Evolutionary conservation across 2,797 vertebrate genomes (phyloP).

Genomic region (Clarias pachynema): DNA sequence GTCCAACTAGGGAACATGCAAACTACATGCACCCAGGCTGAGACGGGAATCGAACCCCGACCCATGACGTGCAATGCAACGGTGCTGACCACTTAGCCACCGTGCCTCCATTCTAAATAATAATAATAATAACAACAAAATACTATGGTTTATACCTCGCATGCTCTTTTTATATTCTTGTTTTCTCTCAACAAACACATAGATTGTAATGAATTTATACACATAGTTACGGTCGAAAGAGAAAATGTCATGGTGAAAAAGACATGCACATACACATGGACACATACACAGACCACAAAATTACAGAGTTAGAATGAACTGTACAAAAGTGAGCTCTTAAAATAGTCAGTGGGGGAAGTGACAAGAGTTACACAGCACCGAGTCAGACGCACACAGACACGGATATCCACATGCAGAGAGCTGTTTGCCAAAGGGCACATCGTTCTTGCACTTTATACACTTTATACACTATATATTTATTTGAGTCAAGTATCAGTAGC

Average conservation of each 20-base stretch:
- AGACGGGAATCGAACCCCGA: no score
- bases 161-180: background rate
- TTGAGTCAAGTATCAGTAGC: constrained; percentile 2
- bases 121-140: no score
- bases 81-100: no score
- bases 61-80: no score
- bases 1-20: no score
- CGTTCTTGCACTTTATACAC: constrained; percentile 1
- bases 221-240: constrained; percentile 37
- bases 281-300: constrained; percentile 45
- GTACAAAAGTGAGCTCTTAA: constrained; percentile 41
- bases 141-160: background rate
- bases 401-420: constrained; percentile 4
- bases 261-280: background rate
- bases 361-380: constrained; percentile 23
- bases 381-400: constrained; percentile 11
- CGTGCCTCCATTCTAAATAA: no score
- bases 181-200: background rate
- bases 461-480: background rate
- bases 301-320: constrained; percentile 41
- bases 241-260: constrained; percentile 18
- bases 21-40: no score
- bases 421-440: constrained; percentile 14
- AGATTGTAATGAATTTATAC: background rate
- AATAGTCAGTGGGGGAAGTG: constrained; percentile 35